Percentiles rank a stretch among this genome's conserved stretches.
Conservation (phyloP, 2,888 invertebrate genomes). For the Trisateles emortualis region DNA sequence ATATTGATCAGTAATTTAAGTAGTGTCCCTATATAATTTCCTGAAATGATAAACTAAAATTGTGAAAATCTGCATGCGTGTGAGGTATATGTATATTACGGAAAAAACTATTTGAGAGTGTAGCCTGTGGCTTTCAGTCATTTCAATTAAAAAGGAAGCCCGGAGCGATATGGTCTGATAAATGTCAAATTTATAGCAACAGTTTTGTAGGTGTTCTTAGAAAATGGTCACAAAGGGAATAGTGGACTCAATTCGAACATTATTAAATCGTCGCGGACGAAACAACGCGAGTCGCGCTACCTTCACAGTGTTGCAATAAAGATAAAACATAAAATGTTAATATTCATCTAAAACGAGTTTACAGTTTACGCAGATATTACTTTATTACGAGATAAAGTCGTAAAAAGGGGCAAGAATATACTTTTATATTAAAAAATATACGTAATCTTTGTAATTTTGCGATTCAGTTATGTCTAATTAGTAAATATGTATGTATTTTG, state of each 20-base stretch:
- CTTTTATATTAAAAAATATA: too few relatives aligned
- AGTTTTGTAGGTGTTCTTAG: background rate
- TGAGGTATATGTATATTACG: too few relatives aligned
- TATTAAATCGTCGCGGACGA: background rate
- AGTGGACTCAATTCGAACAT: background rate
- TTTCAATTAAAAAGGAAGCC: background rate
- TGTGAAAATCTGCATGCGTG: too few relatives aligned
- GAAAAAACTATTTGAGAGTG: background rate
- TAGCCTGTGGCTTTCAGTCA: background rate
- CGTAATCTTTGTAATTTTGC: too few relatives aligned
- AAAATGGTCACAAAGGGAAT: background rate
- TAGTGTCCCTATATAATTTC: too few relatives aligned
- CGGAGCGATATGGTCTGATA: background rate
- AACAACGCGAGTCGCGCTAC: background rate
- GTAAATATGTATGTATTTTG: too few relatives aligned
- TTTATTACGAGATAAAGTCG: background rate
- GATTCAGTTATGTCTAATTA: too few relatives aligned
- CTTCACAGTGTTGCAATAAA: background rate
- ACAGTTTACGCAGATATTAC: constrained; percentile 6
- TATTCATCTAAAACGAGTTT: constrained; percentile 4
- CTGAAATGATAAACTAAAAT: too few relatives aligned
- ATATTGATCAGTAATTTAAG: too few relatives aligned
- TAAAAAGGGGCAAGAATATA: too few relatives aligned
- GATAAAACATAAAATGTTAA: constrained; percentile 8
- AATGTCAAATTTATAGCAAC: background rate